Evolutionary conservation across 2,797 vertebrate species (phyloP), one percentile per base, ranked within the genome.

Genomic region (Loris lydekkerianus): DNA sequence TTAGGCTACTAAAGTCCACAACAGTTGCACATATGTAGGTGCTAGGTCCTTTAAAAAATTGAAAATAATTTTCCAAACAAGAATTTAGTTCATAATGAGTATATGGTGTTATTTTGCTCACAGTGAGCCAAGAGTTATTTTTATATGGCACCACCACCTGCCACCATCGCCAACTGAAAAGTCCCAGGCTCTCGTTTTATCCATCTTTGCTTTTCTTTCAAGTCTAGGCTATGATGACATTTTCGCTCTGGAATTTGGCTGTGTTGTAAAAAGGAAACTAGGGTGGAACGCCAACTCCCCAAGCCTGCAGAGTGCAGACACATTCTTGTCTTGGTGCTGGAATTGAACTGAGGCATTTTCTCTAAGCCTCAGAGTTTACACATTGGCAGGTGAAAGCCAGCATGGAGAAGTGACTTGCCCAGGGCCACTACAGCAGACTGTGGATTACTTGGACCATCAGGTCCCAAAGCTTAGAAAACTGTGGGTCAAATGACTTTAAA

Each of bases 171-270:
- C 46, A 69, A 7, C 29, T 91, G 65, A 81, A 73, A 90, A 96
- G 18, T n/a, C 40, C 65, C 84, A 69, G 87, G 37, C 31, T 67
- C 2, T 1, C 75, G 29, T 46, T 67, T 89, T 85, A 77, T 58
- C 87, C 25, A 9, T 25, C 70, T 81, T 87, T 49, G 21, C 29
- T 83, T 91, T 69, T 37, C 72, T 89, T 82, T 53, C n/a, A 58
- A 37, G 60, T 80, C 65, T 10, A 56, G n/a, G 88, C 60, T 82
- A 2, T 76, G 40, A 61, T 56, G 84, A 34, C 80, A 76, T 60
- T 91, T 81, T 86, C 0, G 0, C 76, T 83, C 49, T 80, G 43
- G 70, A 93, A 81, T 84, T 43, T 92, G 84, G 27, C 89, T 88
- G 60, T 67, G 56, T 76, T 82, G 14, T 29, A 53, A 81, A 82